Evolutionary conservation across 2,113 vertebrate species (phyloP).

Genomic region (Triplophysa tibetana): DNA sequence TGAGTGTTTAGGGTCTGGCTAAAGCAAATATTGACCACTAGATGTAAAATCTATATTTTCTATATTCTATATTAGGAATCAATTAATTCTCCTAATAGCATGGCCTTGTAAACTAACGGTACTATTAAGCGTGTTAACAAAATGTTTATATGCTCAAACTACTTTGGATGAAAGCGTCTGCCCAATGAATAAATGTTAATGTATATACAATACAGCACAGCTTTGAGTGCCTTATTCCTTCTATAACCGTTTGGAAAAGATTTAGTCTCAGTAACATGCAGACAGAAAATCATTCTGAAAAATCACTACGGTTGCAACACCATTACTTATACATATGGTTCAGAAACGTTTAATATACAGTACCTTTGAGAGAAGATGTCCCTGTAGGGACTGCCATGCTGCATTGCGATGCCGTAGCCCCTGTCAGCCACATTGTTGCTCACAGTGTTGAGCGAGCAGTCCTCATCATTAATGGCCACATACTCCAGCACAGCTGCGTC

Average conservation of each 20-base stretch:
- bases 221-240: no score
- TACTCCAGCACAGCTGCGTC: constrained; percentile 95
- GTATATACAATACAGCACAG: not conserved
- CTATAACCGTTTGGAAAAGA: no score
- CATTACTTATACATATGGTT: not conserved
- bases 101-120: no score
- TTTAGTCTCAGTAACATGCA: not conserved
- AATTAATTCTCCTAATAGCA: no score
- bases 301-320: not conserved
- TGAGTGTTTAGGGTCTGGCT: no score
- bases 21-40: no score
- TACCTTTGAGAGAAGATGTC: constrained; percentile 98
- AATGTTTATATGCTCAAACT: no score
- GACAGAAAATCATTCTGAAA: not conserved
- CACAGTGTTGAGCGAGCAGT: constrained; percentile 92
- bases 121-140: no score
- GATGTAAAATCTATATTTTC: no score
- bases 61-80: no score
- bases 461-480: constrained; percentile 92
- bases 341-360: constrained; percentile 18
- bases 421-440: constrained; percentile 88
- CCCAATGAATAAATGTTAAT: no score
- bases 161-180: no score
- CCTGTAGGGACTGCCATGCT: constrained; percentile 95
- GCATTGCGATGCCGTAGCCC: constrained; percentile 95